Percentiles rank a stretch among this genome's conserved stretches.
Conservation (phyloP, 2,888 invertebrate genomes). For the Noctua janthe region DNA sequence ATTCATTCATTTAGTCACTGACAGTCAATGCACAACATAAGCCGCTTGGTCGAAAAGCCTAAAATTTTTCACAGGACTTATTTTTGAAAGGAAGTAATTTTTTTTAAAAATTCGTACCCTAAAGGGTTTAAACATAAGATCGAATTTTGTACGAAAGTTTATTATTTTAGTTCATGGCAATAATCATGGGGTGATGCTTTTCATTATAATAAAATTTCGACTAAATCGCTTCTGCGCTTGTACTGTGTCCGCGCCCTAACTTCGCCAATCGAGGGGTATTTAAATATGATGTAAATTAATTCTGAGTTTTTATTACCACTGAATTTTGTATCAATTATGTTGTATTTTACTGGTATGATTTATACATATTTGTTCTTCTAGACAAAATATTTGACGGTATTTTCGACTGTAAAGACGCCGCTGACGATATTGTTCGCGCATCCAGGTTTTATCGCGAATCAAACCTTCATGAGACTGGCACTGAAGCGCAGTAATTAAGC, state of each 20-base stretch:
- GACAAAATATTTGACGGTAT: too few species aligned
- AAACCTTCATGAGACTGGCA: not conserved
- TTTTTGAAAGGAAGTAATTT: not conserved
- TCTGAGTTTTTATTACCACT: slow-evolving; percentile 75
- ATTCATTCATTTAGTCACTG: not conserved
- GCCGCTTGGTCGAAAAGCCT: not conserved
- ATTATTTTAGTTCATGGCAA: not conserved
- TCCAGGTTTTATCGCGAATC: not conserved
- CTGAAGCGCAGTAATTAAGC: not conserved
- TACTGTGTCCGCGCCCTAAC: slow-evolving; percentile 14
- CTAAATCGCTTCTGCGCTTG: slow-evolving; percentile 44
- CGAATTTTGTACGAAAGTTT: not conserved
- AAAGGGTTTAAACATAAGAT: not conserved
- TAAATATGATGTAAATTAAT: slow-evolving; percentile 79
- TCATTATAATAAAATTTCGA: not conserved
- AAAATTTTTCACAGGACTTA: not conserved
- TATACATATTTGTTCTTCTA: slow-evolving; percentile 27
- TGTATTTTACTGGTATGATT: slow-evolving; percentile 41
- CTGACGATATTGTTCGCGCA: not conserved
- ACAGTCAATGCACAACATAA: not conserved
- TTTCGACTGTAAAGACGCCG: not conserved
- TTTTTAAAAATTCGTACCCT: not conserved
- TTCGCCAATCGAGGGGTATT: slow-evolving; percentile 70
- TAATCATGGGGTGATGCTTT: not conserved
- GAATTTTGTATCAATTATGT: slow-evolving; percentile 62